Conservation (phyloP, 1,140 invertebrate species). For the Diabrotica undecimpunctata region DNA sequence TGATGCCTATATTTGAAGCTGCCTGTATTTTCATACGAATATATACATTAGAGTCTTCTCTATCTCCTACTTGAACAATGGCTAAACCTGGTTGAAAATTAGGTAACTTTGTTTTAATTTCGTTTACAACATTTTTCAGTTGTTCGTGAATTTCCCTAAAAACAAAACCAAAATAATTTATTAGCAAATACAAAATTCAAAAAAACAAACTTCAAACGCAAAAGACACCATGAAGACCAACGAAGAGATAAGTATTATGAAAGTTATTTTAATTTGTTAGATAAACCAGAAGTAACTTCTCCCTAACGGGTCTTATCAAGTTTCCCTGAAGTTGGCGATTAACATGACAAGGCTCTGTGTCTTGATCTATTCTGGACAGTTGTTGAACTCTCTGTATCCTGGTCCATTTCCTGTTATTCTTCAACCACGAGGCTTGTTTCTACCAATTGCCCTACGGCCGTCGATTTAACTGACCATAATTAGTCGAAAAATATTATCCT, state of each 20-base stretch:
- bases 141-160: conserved; percentile 71
- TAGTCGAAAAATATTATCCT: too few species aligned
- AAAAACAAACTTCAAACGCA: background rate
- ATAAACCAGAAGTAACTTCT: too few species aligned
- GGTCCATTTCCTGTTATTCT: too few species aligned
- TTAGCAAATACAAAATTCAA: background rate
- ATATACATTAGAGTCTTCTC: conserved; percentile 99
- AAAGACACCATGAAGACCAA: background rate
- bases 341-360: too few species aligned
- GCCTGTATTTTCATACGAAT: conserved; percentile 95
- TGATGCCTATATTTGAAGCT: conserved; percentile 86
- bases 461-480: too few species aligned
- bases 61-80: conserved; percentile 86
- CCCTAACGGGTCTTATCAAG: too few species aligned
- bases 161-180: conserved; percentile 16
- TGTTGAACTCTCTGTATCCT: too few species aligned
- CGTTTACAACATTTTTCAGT: conserved; percentile 63
- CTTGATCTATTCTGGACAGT: too few species aligned
- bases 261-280: too few species aligned
- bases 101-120: conserved; percentile 57
- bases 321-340: too few species aligned
- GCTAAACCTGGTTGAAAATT: conserved; percentile 72
- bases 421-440: too few species aligned
- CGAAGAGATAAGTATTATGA: background rate
- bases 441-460: too few species aligned